Evolutionary conservation across 1,140 invertebrate genomes (phyloP).

Genomic region (Dendroctonus valens): DNA sequence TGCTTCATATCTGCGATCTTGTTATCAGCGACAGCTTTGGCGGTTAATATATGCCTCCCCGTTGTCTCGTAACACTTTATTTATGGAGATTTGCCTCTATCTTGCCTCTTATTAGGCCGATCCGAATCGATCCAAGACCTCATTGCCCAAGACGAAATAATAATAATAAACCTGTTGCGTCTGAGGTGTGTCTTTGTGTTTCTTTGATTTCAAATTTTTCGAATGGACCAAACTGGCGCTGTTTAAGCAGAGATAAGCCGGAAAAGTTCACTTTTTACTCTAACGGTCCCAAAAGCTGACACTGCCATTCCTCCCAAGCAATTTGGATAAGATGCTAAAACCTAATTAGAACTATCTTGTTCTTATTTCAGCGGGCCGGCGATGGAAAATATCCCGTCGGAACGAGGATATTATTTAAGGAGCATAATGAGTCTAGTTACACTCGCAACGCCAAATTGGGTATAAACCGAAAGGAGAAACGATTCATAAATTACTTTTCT

Average conservation of each 20-base stretch:
- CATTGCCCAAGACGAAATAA: background rate
- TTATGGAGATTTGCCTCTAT: conserved; percentile 12
- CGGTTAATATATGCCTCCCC: conserved; percentile 6
- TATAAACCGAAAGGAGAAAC: conserved; percentile 39
- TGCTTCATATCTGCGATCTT: conserved; percentile 15
- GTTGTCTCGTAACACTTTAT: conserved; percentile 14
- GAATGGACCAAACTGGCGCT: no score
- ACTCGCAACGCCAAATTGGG: conserved; percentile 41
- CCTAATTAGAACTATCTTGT: conserved; percentile 30
- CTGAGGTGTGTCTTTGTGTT: no score
- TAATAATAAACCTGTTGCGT: no score
- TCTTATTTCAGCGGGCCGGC: conserved; percentile 29
- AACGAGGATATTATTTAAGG: conserved; percentile 36
- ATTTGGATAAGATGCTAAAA: conserved; percentile 27
- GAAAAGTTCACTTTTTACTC: conserved; percentile 2
- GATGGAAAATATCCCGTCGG: conserved; percentile 18
- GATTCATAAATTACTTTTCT: conserved; percentile 43
- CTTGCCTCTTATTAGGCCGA: conserved; percentile 6
- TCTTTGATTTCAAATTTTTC: no score
- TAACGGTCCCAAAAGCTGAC: background rate
- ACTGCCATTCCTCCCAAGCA: conserved; percentile 4
- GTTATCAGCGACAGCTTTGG: conserved; percentile 13
- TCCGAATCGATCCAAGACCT: conserved; percentile 4
- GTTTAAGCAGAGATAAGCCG: no score
- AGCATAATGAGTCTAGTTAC: conserved; percentile 35